phyloP scores from a whole-genome alignment of 2,888 invertebrate species.

The Drosophila leonis region DNA sequence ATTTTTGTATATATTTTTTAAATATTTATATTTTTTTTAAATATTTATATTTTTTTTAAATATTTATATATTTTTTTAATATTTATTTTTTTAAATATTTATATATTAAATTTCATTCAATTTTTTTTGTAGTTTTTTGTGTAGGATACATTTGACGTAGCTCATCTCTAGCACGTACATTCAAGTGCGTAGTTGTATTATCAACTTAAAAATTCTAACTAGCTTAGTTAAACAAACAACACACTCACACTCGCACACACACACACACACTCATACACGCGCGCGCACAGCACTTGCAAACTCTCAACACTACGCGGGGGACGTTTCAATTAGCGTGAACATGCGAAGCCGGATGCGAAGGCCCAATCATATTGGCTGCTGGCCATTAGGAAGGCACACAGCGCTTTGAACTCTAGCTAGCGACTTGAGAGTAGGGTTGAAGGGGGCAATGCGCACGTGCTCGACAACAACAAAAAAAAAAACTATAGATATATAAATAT shows the following conservation, averaged over 20 bases:
- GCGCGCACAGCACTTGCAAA: conserved; percentile 56
- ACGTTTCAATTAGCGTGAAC: conserved; percentile 77
- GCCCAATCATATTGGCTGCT: conserved; percentile 55
- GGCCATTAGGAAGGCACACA: conserved; percentile 56
- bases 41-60: background rate
- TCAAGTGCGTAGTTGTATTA: conserved; percentile 15
- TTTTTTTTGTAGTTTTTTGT: background rate
- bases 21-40: background rate
- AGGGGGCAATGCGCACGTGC: conserved; percentile 21
- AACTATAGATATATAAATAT: too few relatives aligned
- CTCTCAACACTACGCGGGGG: conserved; percentile 62
- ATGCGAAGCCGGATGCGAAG: conserved; percentile 80
- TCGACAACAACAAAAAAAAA: background rate
- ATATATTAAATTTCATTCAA: background rate
- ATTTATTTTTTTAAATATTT: background rate
- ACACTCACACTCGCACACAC: conserved; percentile 2
- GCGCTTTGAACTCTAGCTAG: conserved; percentile 53
- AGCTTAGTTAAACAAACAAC: conserved; percentile 73
- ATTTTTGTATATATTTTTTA: too few relatives aligned
- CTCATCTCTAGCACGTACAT: conserved; percentile 8
- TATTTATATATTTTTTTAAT: background rate
- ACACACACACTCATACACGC: conserved; percentile 9
- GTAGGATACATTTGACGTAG: background rate
- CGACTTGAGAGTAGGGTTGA: background rate
- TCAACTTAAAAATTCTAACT: conserved; percentile 78